Conservation (phyloP, 2,888 invertebrate genomes). For the Microplitis deprimator region DNA sequence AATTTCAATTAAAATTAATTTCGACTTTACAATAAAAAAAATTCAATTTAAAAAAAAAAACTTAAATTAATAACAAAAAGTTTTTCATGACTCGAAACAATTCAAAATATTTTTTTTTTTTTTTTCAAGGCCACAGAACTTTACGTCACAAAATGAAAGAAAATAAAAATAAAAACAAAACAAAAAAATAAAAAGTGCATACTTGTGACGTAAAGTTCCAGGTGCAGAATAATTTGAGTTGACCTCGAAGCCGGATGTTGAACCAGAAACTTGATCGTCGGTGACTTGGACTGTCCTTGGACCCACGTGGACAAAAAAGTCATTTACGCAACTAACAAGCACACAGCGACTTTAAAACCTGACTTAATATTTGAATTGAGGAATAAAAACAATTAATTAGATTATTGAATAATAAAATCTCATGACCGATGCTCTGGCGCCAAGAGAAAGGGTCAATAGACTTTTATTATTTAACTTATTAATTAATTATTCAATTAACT, state of each 20-base stretch:
- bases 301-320: background rate
- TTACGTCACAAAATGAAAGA: conserved; percentile 7
- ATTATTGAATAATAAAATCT: background rate
- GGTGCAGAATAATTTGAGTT: background rate
- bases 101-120: background rate
- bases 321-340: conserved; percentile 6
- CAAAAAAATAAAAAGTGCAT: background rate
- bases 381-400: background rate
- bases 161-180: conserved; percentile 22
- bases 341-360: background rate
- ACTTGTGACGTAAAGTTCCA: conserved; percentile 14
- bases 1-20: no score
- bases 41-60: background rate
- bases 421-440: conserved; percentile 34
- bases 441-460: conserved; percentile 34
- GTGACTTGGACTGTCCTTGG: conserved; percentile 28
- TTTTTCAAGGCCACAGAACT: background rate
- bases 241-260: background rate
- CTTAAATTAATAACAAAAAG: background rate
- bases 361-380: background rate
- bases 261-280: background rate
- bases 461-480: conserved; percentile 17
- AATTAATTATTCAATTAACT: background rate
- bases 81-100: background rate
- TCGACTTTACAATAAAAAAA: background rate